Evolutionary conservation across 2,797 vertebrate genomes (phyloP).

Genomic region (Euthynnus affinis): DNA sequence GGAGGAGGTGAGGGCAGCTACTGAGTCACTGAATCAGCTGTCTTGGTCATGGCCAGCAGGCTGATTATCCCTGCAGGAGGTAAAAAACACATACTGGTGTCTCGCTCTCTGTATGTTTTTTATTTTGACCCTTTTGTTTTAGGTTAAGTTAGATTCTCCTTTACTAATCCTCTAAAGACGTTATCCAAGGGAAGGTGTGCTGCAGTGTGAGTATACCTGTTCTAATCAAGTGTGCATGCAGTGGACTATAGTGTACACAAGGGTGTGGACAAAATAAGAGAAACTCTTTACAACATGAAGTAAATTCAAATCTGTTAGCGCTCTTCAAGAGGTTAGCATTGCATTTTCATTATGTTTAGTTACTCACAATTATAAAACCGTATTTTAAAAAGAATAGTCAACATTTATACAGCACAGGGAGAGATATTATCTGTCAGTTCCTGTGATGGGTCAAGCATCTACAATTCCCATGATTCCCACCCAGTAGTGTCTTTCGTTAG

Average conservation of each 20-base stretch:
- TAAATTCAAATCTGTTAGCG: conserved; percentile 29
- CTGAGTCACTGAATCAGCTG: conserved; percentile 92
- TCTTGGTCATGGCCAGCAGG: conserved; percentile 86
- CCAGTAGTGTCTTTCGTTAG: not conserved
- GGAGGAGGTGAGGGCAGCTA: conserved; percentile 48
- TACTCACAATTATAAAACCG: no score
- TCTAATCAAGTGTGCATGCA: conserved; percentile 20
- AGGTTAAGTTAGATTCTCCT: conserved; percentile 1
- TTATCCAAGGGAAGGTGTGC: not conserved
- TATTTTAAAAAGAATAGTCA: no score
- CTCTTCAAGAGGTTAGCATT: no score
- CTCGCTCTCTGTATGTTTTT: conserved; percentile 43
- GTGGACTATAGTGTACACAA: not conserved
- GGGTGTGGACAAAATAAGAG: not conserved
- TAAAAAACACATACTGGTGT: conserved; percentile 54
- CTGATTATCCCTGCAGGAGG: conserved; percentile 73
- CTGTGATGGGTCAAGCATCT: no score
- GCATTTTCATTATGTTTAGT: no score
- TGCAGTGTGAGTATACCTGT: conserved; percentile 19
- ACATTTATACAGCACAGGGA: no score
- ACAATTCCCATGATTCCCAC: no score
- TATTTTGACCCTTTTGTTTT: conserved; percentile 53
- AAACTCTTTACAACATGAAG: conserved; percentile 29
- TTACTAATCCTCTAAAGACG: conserved; percentile 23
- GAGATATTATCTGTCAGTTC: no score